Percentiles rank a stretch among this genome's conserved stretches.
These are phyloP conservation scores for Poicephalus meyeri DNA, from an alignment of 2,113 vertebrate genomes.

Conservation along the genomic window DNA sequence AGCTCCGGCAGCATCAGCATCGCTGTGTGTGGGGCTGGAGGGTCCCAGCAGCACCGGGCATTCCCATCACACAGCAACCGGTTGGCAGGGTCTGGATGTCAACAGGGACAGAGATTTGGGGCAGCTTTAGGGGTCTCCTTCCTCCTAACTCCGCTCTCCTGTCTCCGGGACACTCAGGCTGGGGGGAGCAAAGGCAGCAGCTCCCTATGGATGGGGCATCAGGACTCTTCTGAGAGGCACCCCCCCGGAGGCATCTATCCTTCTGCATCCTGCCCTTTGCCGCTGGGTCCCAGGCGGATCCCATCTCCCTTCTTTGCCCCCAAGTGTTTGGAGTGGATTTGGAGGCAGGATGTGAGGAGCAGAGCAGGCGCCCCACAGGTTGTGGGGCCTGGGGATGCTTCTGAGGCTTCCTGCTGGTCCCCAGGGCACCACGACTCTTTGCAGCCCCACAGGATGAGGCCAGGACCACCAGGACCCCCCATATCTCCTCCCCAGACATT, in stretches of 20 bases:
- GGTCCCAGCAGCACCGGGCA: neutral
- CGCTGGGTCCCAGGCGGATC: neutral
- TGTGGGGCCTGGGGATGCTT: neutral
- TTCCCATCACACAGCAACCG: neutral
- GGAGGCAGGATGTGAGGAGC: neutral
- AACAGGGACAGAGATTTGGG: rapidly evolving
- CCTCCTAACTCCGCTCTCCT: neutral
- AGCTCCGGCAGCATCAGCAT: neutral
- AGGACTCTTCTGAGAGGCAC: too few relatives aligned
- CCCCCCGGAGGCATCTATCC: neutral
- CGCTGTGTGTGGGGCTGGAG: neutral
- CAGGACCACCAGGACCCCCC: rapidly evolving
- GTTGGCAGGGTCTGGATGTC: neutral
- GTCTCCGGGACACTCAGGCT: neutral
- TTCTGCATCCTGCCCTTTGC: neutral
- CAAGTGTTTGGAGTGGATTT: neutral
- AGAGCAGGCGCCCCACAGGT: neutral
- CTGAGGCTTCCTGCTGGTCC: neutral
- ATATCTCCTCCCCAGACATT: rapidly evolving
- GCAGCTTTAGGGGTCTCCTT: neutral
- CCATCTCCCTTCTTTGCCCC: neutral
- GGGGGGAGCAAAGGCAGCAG: neutral
- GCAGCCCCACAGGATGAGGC: rapidly evolving
- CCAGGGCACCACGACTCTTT: neutral
- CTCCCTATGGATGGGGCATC: too few relatives aligned